Evolutionary conservation across 1,140 invertebrate genomes (phyloP).

Genomic region (Potamilus streckersoni): DNA sequence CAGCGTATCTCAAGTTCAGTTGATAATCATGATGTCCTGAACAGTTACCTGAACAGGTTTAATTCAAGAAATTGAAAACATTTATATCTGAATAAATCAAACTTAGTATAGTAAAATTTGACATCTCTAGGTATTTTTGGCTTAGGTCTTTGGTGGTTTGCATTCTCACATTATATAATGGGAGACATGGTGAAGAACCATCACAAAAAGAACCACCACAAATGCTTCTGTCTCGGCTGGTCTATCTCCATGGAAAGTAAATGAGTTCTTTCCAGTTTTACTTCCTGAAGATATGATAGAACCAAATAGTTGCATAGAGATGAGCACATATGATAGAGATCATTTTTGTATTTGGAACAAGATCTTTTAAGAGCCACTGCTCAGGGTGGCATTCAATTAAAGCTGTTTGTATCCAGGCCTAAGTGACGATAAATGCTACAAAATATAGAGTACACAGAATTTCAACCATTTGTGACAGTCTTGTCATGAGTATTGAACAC

Average conservation of each 20-base stretch:
- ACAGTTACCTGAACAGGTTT: neutral
- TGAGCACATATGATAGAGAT: neutral
- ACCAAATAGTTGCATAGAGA: neutral
- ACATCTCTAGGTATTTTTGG: no score
- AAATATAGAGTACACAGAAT: neutral
- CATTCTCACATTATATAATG: no score
- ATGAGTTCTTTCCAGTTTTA: no score
- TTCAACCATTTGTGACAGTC: constrained; percentile 6
- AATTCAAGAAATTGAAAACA: neutral
- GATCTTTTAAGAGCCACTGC: no score
- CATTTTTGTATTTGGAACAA: neutral
- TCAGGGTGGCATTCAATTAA: no score
- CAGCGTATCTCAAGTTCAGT: neutral
- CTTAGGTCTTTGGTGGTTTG: no score
- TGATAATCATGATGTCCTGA: neutral
- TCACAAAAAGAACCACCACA: no score
- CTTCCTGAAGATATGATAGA: neutral
- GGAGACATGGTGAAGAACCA: no score
- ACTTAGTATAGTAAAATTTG: no score
- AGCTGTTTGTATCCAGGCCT: no score
- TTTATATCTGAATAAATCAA: neutral
- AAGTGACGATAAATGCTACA: constrained; percentile 1
- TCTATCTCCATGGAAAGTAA: no score
- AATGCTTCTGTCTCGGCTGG: no score
- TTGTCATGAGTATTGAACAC: neutral